Evolutionary conservation across 2,797 vertebrate species (phyloP).

Genomic region (Micromesistius poutassou): DNA sequence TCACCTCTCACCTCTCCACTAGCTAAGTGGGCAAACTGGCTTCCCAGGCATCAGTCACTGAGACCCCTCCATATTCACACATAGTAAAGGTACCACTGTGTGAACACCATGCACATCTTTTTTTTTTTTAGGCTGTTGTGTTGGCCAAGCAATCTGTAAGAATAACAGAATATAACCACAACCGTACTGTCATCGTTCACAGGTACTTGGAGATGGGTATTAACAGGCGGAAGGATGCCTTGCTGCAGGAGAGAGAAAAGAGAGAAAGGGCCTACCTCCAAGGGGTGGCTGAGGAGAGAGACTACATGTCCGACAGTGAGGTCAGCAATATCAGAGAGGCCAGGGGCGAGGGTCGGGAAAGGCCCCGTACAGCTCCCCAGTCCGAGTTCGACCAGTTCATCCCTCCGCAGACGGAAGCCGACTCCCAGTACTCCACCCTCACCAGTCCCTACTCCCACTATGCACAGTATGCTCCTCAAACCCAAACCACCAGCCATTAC

Average conservation of each 20-base stretch:
- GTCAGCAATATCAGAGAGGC: slow-evolving; percentile 90
- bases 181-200: not conserved
- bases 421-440: slow-evolving; percentile 88
- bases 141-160: not conserved
- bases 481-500: slow-evolving; percentile 89
- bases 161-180: not conserved
- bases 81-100: slow-evolving; percentile 73
- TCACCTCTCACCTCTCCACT: slow-evolving; percentile 55
- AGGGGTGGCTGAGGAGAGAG: slow-evolving; percentile 96
- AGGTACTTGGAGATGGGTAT: slow-evolving; percentile 99
- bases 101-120: slow-evolving; percentile 50
- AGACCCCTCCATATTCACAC: slow-evolving; percentile 66
- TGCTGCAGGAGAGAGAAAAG: slow-evolving; percentile 97
- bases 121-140: slow-evolving; percentile 30
- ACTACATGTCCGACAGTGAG: slow-evolving; percentile 99
- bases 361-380: slow-evolving; percentile 93
- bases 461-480: slow-evolving; percentile 87
- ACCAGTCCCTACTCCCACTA: slow-evolving; percentile 93
- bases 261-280: slow-evolving; percentile 96
- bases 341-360: slow-evolving; percentile 85
- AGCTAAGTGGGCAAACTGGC: slow-evolving; percentile 73
- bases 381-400: slow-evolving; percentile 94
- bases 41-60: slow-evolving; percentile 70
- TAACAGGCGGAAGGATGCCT: slow-evolving; percentile 94
- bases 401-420: slow-evolving; percentile 91